Percentiles rank a stretch among this genome's conserved stretches.
phyloP scores from a whole-genome alignment of 1,140 invertebrate genomes.

The Apis dorsata region DNA sequence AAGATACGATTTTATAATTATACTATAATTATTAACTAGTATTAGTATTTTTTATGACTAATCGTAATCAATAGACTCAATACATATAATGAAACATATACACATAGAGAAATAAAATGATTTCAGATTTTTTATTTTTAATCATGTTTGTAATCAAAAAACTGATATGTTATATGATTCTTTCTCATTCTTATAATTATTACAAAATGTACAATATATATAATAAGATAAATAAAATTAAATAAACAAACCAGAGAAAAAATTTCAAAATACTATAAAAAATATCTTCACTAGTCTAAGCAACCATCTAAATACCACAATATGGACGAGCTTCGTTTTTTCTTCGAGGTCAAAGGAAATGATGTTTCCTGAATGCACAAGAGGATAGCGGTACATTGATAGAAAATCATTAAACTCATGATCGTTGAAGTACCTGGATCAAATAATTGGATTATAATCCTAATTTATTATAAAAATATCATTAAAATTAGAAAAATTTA shows the following conservation, averaged over 20 bases:
- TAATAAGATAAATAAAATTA: not conserved
- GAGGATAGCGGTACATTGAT: slow-evolving; percentile 44
- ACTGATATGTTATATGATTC: too few relatives aligned
- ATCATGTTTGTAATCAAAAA: too few relatives aligned
- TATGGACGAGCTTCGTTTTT: slow-evolving; percentile 12
- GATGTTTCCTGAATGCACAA: slow-evolving; percentile 51
- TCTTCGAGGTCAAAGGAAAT: slow-evolving; percentile 46
- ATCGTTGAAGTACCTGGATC: not conserved
- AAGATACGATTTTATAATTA: too few relatives aligned
- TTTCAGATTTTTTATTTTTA: too few relatives aligned
- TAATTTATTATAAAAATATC: not conserved
- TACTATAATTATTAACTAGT: too few relatives aligned
- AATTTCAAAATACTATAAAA: not conserved
- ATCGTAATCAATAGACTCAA: too few relatives aligned
- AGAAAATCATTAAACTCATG: slow-evolving; percentile 34
- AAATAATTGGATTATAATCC: not conserved
- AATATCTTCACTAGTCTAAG: not conserved
- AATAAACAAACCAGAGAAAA: rapidly evolving
- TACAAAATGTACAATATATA: not conserved
- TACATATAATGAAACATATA: too few relatives aligned
- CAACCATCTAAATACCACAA: not conserved
- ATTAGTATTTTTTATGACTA: too few relatives aligned
- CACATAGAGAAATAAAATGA: too few relatives aligned
- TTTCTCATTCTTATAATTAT: not conserved
- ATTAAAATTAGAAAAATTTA: not conserved